Evolutionary conservation across 2,888 invertebrate genomes (phyloP).

Genomic region (Cetonia aurata): DNA sequence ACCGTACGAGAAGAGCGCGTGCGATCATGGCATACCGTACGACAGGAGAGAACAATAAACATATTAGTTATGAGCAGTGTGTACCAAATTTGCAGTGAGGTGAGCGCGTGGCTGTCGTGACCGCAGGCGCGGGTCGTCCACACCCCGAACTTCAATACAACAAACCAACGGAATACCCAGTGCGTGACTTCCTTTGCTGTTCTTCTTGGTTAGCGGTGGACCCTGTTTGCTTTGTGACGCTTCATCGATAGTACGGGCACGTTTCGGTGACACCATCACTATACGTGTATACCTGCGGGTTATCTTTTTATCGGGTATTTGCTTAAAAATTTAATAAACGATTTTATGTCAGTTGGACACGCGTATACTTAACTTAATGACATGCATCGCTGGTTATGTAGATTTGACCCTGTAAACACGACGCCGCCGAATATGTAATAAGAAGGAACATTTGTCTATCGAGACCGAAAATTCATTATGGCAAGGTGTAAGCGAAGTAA

Average conservation of each 20-base stretch:
- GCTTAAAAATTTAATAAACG: constrained; percentile 13
- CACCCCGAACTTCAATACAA: constrained; percentile 44
- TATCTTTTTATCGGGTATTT: constrained; percentile 17
- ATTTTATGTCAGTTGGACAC: no score
- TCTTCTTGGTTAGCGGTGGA: constrained; percentile 36
- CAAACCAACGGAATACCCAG: constrained; percentile 42
- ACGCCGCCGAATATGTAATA: no score
- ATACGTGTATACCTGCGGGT: constrained; percentile 13
- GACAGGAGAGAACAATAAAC: constrained; percentile 51
- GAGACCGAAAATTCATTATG: no score
- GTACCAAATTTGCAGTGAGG: constrained; percentile 57
- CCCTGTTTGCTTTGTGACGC: constrained; percentile 48
- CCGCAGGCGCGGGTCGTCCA: constrained; percentile 54
- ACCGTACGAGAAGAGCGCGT: constrained; percentile 39
- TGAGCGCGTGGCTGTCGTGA: constrained; percentile 56
- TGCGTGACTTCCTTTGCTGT: constrained; percentile 55
- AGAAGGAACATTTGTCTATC: no score
- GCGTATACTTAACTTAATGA: constrained; percentile 1
- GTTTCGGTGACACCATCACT: constrained; percentile 43
- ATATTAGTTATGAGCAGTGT: constrained; percentile 53
- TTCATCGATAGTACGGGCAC: constrained; percentile 52
- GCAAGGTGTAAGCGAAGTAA: no score
- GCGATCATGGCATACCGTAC: constrained; percentile 42
- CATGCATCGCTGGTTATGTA: not conserved
- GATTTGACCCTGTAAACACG: not conserved